Evolutionary conservation across 1,140 invertebrate species (phyloP), one percentile per base, ranked within the genome.

Genomic region (Drosophila truncata): DNA sequence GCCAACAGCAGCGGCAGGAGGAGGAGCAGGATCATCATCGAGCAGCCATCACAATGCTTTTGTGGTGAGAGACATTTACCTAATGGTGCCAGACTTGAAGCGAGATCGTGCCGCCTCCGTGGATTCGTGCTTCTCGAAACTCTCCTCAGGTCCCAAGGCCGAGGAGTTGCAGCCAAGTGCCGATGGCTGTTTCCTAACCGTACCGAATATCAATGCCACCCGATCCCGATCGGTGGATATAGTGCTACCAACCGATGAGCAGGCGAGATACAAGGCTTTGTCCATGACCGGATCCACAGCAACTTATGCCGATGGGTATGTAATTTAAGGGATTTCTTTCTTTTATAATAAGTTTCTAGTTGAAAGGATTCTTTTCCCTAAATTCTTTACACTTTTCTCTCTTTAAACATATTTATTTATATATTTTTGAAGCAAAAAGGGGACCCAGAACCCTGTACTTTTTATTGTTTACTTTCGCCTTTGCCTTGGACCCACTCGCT

Each of bases 161-260:
- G 96, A 96, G 70, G 95, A 96, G 77, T 72, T 95, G 55, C 94
- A 95, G 78, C 94, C 94, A 64, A 94, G 94, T n/a, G 93, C 93
- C 18, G 94, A 94, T 46, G 94, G 94, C 46, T 92, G 93, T 20
- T 95, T 94, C 39, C 93, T 96, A 4, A 94, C 95, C 20, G 96
- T 96, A 16, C 96, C 96, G 0, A 95, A 95, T 69, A 94, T 95
- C 44, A 95, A 93, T 62, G 94, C 95, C 9, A 94, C 95, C 4
- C 94, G 97, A n/a, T 98, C 97, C 6, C 95, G 97, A 62, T 98
- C 97, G 31, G 97, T 98, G 44, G 97, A 98, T 92, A 98, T 98
- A 67, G 97, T 97, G 14, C 93, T 98, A 61, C 97, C 97, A 1
- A 98, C 97, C 1, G 96, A 97, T 50, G 96, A 96, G 79, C 96